Percentiles rank a stretch among this genome's conserved stretches.
Conservation (phyloP, 2,797 vertebrate species). For the Heteromormyrus szaboi region DNA sequence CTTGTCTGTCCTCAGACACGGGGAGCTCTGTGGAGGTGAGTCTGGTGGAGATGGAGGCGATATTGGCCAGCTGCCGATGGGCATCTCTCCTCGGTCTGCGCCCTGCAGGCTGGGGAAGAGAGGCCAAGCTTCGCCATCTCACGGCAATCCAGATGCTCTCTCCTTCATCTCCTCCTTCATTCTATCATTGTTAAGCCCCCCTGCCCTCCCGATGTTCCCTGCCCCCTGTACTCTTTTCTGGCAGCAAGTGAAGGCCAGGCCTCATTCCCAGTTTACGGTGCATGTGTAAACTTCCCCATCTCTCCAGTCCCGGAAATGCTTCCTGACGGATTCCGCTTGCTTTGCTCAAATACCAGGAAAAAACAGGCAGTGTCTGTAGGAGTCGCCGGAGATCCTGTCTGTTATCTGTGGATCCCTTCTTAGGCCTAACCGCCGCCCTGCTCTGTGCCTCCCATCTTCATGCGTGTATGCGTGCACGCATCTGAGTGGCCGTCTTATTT, state of each 20-base stretch:
- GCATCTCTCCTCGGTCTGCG: not conserved
- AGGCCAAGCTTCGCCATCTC: not conserved
- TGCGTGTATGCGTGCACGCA: slow-evolving; percentile 21
- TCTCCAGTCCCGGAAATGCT: slow-evolving; percentile 29
- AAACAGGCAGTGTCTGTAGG: slow-evolving; percentile 17
- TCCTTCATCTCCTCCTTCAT: not conserved
- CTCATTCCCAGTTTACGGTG: slow-evolving; percentile 13
- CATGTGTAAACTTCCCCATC: slow-evolving; percentile 35
- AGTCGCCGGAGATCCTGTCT: slow-evolving; percentile 28
- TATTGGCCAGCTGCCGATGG: not conserved
- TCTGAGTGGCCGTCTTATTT: not conserved
- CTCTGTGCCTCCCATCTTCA: slow-evolving; percentile 17
- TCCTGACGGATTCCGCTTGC: slow-evolving; percentile 29
- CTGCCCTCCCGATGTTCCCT: not conserved
- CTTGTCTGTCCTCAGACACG: not conserved
- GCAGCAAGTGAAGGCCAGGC: slow-evolving; percentile 24
- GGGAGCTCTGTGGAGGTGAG: not conserved
- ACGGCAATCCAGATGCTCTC: no score
- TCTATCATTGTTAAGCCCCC: not conserved
- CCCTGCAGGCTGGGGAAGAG: not conserved
- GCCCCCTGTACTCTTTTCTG: not conserved
- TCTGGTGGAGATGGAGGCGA: not conserved
- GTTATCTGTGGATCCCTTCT: slow-evolving; percentile 34
- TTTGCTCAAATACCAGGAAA: slow-evolving; percentile 43
- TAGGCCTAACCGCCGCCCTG: slow-evolving; percentile 12